These are phyloP conservation scores for Anarhynchus alexandrinus DNA, from an alignment of 2,113 vertebrate species.

Conservation along the genomic window DNA sequence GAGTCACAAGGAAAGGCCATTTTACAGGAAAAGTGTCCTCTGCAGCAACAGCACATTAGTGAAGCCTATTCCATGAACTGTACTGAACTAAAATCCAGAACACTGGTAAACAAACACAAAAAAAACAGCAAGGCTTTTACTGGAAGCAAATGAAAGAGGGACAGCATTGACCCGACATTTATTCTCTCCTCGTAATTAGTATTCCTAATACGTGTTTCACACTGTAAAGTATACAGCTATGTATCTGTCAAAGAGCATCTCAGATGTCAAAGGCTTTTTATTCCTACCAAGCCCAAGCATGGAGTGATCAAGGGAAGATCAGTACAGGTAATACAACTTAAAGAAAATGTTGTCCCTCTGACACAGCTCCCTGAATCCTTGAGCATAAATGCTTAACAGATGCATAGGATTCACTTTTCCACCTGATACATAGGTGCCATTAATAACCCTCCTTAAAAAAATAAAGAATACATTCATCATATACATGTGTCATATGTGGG, in stretches of 20 bases:
- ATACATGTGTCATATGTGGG: background rate
- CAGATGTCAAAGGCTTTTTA: background rate
- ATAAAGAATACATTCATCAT: background rate
- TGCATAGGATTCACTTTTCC: background rate
- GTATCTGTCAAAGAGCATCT: background rate
- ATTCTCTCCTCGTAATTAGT: background rate
- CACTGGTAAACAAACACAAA: constrained; percentile 25
- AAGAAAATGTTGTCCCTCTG: background rate
- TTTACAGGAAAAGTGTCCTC: constrained; percentile 55
- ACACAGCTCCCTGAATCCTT: background rate
- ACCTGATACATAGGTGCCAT: accelerated
- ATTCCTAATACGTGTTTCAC: background rate
- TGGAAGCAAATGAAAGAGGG: constrained; percentile 30
- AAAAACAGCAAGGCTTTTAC: background rate
- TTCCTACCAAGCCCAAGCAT: background rate
- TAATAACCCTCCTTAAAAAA: background rate
- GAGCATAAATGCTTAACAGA: background rate
- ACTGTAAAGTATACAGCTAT: background rate
- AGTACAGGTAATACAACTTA: background rate
- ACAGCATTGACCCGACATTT: background rate
- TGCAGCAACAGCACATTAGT: background rate
- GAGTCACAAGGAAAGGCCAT: constrained; percentile 50
- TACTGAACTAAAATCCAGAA: constrained; percentile 3
- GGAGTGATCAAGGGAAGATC: background rate
- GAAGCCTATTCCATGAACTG: constrained; percentile 5